Conservation (phyloP, 2,888 invertebrate species). For the Polydrusus cervinus region DNA sequence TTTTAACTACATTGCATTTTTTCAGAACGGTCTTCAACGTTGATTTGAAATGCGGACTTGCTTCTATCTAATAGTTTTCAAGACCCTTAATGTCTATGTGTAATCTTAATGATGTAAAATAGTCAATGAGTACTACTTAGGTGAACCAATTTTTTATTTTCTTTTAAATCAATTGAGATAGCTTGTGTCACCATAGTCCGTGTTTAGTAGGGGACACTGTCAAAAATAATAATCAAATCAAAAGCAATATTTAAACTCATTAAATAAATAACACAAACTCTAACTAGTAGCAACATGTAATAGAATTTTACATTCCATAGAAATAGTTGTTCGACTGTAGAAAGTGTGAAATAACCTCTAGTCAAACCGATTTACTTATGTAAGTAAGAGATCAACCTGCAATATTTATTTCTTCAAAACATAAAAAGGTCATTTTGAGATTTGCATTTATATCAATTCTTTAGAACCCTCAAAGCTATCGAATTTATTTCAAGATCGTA, state of each 20-base stretch:
- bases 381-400: constrained; percentile 9
- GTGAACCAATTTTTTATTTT: background rate
- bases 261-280: constrained; percentile 33
- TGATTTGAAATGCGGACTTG: too few relatives aligned
- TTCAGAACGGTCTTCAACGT: too few relatives aligned
- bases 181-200: too few relatives aligned
- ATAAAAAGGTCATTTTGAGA: too few relatives aligned
- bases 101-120: too few relatives aligned
- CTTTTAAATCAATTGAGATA: background rate
- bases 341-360: constrained; percentile 30
- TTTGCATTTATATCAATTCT: too few relatives aligned
- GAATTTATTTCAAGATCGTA: too few relatives aligned
- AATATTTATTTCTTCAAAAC: background rate
- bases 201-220: constrained; percentile 31
- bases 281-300: constrained; percentile 30
- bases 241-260: constrained; percentile 48
- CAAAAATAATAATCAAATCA: constrained; percentile 50
- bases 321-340: constrained; percentile 29
- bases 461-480: too few relatives aligned
- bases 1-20: too few relatives aligned
- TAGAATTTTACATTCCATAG: constrained; percentile 44
- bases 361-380: background rate
- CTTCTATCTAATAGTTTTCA: too few relatives aligned
- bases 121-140: too few relatives aligned
- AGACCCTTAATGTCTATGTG: too few relatives aligned